Percentiles rank a stretch among this genome's conserved stretches.
phyloP scores from a whole-genome alignment of 2,113 vertebrate genomes.

The Periophthalmus modestus region DNA sequence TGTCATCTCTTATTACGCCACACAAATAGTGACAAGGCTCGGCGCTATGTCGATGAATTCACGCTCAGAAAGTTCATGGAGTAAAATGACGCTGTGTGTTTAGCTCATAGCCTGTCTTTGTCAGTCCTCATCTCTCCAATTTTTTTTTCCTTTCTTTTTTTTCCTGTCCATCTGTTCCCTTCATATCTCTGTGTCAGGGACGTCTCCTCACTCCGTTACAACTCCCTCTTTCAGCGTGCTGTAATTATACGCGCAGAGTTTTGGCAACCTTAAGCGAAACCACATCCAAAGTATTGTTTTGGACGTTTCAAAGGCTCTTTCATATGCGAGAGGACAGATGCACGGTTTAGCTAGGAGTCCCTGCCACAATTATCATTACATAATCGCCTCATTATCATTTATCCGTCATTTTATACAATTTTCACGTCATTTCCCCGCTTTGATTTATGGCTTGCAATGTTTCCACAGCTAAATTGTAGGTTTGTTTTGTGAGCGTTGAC shows the following conservation, averaged over 20 bases:
- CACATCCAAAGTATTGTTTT: constrained; percentile 8
- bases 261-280: constrained; percentile 5
- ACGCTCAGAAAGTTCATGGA: constrained; percentile 73
- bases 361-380: constrained; percentile 9
- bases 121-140: constrained; percentile 8
- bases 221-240: constrained; percentile 41
- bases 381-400: constrained; percentile 7
- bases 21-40: constrained; percentile 48
- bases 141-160: background rate
- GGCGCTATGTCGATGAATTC: constrained; percentile 48
- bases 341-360: background rate
- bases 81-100: constrained; percentile 78
- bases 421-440: background rate
- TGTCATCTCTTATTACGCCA: constrained; percentile 72
- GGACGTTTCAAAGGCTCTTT: background rate
- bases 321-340: background rate
- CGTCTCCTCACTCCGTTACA: constrained; percentile 7
- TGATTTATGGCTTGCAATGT: background rate
- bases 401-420: constrained; percentile 1
- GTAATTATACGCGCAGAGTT: constrained; percentile 39
- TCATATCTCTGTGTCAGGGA: constrained; percentile 3
- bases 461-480: background rate
- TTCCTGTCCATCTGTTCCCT: constrained; percentile 17
- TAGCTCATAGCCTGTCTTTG: constrained; percentile 82
- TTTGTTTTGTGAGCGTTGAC: background rate